Percentiles rank a stretch among this genome's conserved stretches.
These are phyloP conservation scores for Rhinoraja longicauda DNA, from an alignment of 2,797 vertebrate genomes.

Conservation along the genomic window DNA sequence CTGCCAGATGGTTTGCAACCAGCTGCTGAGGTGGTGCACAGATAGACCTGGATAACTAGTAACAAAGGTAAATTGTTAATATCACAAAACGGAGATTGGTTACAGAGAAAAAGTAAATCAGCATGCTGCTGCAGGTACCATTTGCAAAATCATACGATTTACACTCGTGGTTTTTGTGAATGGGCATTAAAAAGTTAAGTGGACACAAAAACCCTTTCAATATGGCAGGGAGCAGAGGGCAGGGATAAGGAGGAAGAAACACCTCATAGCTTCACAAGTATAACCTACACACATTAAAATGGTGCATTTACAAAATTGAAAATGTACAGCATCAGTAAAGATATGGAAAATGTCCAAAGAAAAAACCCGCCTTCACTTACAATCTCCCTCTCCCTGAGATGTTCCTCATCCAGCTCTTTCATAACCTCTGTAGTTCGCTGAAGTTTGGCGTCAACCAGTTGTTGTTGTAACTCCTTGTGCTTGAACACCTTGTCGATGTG, in stretches of 20 bases:
- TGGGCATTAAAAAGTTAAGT: not conserved
- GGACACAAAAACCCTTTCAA: too few species aligned
- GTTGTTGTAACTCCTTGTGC: constrained; percentile 94
- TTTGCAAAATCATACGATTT: not conserved
- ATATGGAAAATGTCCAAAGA: not conserved
- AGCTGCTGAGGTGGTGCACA: not conserved
- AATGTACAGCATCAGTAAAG: not conserved
- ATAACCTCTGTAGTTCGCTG: constrained; percentile 92
- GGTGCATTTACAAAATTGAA: not conserved
- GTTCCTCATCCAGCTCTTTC: constrained; percentile 92
- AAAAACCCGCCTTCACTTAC: constrained; percentile 63
- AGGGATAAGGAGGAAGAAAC: not conserved
- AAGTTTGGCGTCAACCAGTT: constrained; percentile 92
- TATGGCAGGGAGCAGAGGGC: not conserved
- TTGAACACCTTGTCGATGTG: constrained; percentile 98
- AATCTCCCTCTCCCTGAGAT: constrained; percentile 87
- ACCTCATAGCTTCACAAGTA: not conserved
- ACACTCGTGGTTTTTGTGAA: not conserved
- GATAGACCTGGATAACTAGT: not conserved
- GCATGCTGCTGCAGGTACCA: not conserved
- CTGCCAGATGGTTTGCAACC: not conserved
- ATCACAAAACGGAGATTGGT: too few species aligned
- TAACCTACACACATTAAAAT: not conserved
- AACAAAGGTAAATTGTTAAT: not conserved
- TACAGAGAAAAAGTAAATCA: not conserved